Evolutionary conservation across 2,888 invertebrate genomes (phyloP).

Genomic region (Junonia oenone): DNA sequence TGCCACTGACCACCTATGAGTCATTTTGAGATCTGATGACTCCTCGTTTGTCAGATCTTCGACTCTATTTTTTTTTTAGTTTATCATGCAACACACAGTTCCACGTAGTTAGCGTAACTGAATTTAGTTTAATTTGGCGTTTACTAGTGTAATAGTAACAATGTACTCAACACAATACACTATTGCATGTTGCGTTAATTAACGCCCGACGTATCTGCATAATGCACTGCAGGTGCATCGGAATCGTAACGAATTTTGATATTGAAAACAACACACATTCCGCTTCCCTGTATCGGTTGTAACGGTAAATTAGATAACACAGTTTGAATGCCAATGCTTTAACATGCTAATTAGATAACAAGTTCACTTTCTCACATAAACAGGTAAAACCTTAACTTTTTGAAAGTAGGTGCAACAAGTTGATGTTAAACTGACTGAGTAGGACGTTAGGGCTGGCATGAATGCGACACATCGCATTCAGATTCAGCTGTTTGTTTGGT

Average conservation of each 20-base stretch:
- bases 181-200: slow-evolving; percentile 30
- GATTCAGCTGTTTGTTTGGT: slow-evolving; percentile 18
- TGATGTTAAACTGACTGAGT: slow-evolving; percentile 24
- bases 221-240: slow-evolving; percentile 67
- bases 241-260: slow-evolving; percentile 59
- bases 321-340: slow-evolving; percentile 39
- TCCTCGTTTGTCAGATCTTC: slow-evolving; percentile 44
- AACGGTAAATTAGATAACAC: slow-evolving; percentile 64
- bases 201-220: slow-evolving; percentile 36
- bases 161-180: slow-evolving; percentile 40
- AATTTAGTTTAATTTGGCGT: slow-evolving; percentile 46
- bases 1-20: slow-evolving; percentile 60
- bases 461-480: slow-evolving; percentile 12
- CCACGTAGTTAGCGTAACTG: slow-evolving; percentile 50
- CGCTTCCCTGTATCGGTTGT: slow-evolving; percentile 49
- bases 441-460: slow-evolving; percentile 26
- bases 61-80: slow-evolving; percentile 38
- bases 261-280: slow-evolving; percentile 52
- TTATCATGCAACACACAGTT: slow-evolving; percentile 35
- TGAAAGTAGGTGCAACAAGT: slow-evolving; percentile 63
- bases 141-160: slow-evolving; percentile 48
- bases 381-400: slow-evolving; percentile 54
- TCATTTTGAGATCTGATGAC: slow-evolving; percentile 63
- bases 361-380: slow-evolving; percentile 64
- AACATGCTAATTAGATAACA: slow-evolving; percentile 48